Evolutionary conservation across 2,888 invertebrate genomes (phyloP), one percentile per base, ranked within the genome.

Genomic region (Drosophila anceps): DNA sequence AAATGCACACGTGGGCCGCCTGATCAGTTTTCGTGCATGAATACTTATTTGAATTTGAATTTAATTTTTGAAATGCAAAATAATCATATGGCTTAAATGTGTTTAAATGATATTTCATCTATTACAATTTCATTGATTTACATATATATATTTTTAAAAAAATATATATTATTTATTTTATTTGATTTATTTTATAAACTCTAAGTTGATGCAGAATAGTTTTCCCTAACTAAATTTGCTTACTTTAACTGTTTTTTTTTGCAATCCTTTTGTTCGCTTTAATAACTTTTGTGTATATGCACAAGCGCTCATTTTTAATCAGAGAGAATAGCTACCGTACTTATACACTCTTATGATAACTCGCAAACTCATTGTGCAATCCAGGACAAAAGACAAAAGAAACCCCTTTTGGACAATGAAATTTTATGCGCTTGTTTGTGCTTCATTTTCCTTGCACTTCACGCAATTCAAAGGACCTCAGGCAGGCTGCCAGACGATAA

Each of bases 391-490:
- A 58, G 41, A 20, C 60, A 60, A 51, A 50, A 27, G 58, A 58
- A 54, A 58, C 48, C 53, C 61, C 68, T 39, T 67, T 69, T 74
- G 61, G 59, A 75, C 62, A 63, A 74, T 81, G 68, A 80, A 72
- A 78, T 83, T 72, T 83, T 63, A 80, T 79, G 61, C 69, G 77
- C 66, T 67, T 66, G 76, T 78, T 75, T 70, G 69, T 71, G 70
- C 39, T 68, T 80, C 65, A 71, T 69, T 69, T 64, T 70, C 57
- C 46, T 54, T 65, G 57, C 79, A 83, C 78, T 83, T 83, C 43
- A 62, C 63, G 51, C 65, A 81, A 55, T 66, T 39, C 61, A 55
- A 70, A 62, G 53, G 58, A 60, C 66, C 61, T 70, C 58, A 55
- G 74, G 51, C 75, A 57, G 29, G 20, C 37, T n/a, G 73, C 50